Conservation (phyloP, 2,888 invertebrate genomes). For the Polietes domitor region DNA sequence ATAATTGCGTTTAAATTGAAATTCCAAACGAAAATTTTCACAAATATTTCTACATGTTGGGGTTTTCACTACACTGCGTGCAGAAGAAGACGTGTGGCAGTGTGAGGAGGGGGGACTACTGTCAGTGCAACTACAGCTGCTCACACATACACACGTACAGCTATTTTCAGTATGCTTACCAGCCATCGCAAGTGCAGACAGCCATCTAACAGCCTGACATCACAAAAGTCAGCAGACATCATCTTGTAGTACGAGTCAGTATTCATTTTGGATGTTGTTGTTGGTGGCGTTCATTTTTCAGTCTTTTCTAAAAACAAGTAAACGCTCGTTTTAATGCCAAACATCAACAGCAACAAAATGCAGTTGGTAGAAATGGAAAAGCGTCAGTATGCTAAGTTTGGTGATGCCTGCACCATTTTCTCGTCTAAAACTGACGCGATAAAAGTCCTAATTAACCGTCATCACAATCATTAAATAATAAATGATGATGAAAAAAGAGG, state of each 20-base stretch:
- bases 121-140: slow-evolving; percentile 4
- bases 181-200: slow-evolving; percentile 66
- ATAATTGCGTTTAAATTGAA: slow-evolving; percentile 68
- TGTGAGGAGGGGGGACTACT: not conserved
- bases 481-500: no score
- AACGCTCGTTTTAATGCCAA: slow-evolving; percentile 47
- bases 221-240: slow-evolving; percentile 66
- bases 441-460: no score
- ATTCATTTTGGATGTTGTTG: slow-evolving; percentile 31
- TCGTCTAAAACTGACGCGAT: no score
- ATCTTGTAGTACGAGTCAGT: slow-evolving; percentile 52
- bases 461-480: no score
- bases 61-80: slow-evolving; percentile 26
- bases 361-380: not conserved
- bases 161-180: slow-evolving; percentile 64
- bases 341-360: slow-evolving; percentile 30
- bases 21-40: slow-evolving; percentile 63
- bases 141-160: slow-evolving; percentile 31
- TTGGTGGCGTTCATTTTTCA: slow-evolving; percentile 30
- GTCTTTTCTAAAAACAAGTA: slow-evolving; percentile 48
- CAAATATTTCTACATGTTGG: slow-evolving; percentile 61
- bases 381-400: not conserved
- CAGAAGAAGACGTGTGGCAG: not conserved
- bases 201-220: slow-evolving; percentile 67
- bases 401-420: not conserved